A percentile compares a stretch with the other conserved stretches of the same genome.
These are phyloP conservation scores for Sebastes vulpes DNA, from an alignment of 2,797 vertebrate genomes.

Conservation along the genomic window DNA sequence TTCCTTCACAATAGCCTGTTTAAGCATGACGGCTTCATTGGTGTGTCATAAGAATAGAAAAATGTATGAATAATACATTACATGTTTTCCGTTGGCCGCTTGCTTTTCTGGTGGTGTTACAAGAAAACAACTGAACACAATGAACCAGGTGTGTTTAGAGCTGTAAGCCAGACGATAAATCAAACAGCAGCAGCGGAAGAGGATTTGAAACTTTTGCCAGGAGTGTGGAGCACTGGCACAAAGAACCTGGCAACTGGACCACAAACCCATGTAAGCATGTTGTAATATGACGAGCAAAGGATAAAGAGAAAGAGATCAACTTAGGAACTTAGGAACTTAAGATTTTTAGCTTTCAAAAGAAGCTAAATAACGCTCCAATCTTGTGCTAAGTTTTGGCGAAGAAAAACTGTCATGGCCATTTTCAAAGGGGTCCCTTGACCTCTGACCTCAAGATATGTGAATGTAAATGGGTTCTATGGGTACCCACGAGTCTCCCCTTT, in stretches of 20 bases:
- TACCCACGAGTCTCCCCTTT: no score
- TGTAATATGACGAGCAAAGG: neutral
- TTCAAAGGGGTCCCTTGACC: no score
- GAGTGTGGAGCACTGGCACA: conserved; percentile 20
- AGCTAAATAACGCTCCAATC: neutral
- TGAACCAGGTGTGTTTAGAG: conserved; percentile 23
- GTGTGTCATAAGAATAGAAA: neutral
- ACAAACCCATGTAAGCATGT: neutral
- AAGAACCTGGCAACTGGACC: conserved; percentile 12
- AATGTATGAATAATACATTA: neutral
- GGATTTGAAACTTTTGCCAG: conserved; percentile 35
- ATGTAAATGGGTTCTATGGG: accelerated
- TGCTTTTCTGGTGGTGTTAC: conserved; percentile 1
- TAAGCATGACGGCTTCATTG: neutral
- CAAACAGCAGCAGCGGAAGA: conserved; percentile 26
- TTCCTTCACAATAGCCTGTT: neutral
- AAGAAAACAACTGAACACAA: conserved; percentile 23
- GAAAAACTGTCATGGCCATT: no score
- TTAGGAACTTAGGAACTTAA: neutral
- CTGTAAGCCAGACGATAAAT: conserved; percentile 38
- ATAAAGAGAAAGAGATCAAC: neutral
- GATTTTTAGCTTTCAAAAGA: neutral
- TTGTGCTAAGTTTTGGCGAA: neutral
- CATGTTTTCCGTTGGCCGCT: neutral
- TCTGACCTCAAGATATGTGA: no score